phyloP scores from a whole-genome alignment of 2,797 vertebrate genomes.

The Pantherophis vulpinus region DNA sequence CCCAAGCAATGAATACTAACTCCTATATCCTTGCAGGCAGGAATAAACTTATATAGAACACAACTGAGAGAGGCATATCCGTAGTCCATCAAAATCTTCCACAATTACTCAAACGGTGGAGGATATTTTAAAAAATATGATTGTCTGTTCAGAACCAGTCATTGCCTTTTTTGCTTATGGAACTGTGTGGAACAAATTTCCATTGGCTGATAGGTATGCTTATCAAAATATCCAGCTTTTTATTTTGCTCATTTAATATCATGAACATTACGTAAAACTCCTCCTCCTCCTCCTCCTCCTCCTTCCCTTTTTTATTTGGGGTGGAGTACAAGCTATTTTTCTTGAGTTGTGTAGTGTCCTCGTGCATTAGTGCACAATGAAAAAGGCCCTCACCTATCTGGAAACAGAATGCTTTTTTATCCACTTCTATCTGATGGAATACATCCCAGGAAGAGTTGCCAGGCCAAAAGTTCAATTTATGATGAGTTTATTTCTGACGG shows the following conservation, averaged over 20 bases:
- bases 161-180: neutral
- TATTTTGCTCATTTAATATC: neutral
- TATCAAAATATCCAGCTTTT: neutral
- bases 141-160: neutral
- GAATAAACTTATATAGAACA: neutral
- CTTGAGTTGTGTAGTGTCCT: neutral
- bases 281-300: neutral
- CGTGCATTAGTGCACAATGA: neutral
- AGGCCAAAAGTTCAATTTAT: neutral
- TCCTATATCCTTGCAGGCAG: neutral
- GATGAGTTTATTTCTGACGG: neutral
- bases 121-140: neutral
- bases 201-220: neutral
- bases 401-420: neutral
- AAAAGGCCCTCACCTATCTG: neutral
- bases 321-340: neutral
- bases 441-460: neutral
- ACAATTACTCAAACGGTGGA: neutral
- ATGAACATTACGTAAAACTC: neutral
- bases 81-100: neutral
- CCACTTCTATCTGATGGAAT: neutral
- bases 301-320: too few relatives aligned
- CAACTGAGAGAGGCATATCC: neutral
- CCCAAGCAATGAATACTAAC: neutral
- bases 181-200: neutral